Percentiles rank a stretch among this genome's conserved stretches.
These are phyloP conservation scores for Athene cunicularia DNA, from an alignment of 2,113 vertebrate species.

Conservation along the genomic window DNA sequence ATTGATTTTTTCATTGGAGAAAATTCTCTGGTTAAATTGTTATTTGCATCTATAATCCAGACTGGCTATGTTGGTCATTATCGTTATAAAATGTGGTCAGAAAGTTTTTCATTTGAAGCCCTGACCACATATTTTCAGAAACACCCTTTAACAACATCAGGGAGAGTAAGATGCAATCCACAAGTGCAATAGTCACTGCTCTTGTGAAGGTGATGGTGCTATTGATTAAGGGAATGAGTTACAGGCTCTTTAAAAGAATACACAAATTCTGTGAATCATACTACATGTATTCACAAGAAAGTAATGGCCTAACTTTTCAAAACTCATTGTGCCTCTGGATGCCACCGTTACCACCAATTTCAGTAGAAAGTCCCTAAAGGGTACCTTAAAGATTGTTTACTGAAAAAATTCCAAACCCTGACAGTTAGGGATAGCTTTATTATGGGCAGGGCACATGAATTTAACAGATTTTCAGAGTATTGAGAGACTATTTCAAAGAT, in stretches of 20 bases:
- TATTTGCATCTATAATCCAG: slow-evolving; percentile 18
- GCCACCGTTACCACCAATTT: neutral
- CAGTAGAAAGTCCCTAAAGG: neutral
- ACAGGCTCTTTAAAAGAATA: neutral
- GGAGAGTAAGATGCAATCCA: neutral
- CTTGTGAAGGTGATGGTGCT: neutral
- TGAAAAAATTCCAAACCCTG: neutral
- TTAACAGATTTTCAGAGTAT: neutral
- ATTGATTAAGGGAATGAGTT: neutral
- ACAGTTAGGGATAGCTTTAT: neutral
- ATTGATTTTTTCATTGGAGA: slow-evolving; percentile 52
- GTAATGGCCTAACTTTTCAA: neutral
- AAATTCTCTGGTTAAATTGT: slow-evolving; percentile 68
- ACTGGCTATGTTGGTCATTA: neutral
- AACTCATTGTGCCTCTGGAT: neutral
- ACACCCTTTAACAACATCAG: neutral
- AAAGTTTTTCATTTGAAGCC: neutral
- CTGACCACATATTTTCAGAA: slow-evolving; percentile 8
- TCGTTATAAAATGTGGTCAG: neutral
- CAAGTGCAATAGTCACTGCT: neutral
- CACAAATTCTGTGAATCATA: neutral
- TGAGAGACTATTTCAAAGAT: neutral
- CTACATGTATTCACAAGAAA: neutral
- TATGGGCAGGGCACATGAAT: neutral
- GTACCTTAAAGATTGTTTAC: neutral